Evolutionary conservation across 2,888 invertebrate species (phyloP), one percentile per base, ranked within the genome.

Genomic region (Amblyteles armatorius): DNA sequence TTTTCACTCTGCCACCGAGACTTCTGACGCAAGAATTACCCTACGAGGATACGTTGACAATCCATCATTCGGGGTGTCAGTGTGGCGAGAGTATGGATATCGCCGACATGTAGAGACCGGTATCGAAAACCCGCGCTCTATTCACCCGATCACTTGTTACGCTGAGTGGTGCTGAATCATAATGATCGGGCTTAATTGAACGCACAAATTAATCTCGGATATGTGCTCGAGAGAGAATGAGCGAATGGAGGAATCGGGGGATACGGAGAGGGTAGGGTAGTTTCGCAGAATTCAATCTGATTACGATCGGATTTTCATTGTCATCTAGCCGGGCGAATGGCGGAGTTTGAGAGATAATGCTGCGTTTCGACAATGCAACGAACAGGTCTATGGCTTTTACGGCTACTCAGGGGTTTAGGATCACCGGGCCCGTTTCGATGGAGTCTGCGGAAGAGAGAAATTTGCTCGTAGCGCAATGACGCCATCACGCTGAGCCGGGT

Each of bases 231-330:
- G 3, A 16, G 11, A n/a, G 22, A 26, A 73, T n/a, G 72, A 19
- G 11, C 55, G n/a, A 16, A 57, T 60, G 22, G 26, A 57, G 50
- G 60, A 26, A 44, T 40, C 44, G 3, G 7, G 57, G 0, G 44
- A 16, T 48, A 48, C 13, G 63, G 63, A 22, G 22, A 16, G 44
- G 16, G 16, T 16, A 16, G 11, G 36, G 19, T 52, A 29, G 5
- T 52, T 9, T 22, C 36, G 44, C n/a, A 22, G 44, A 73, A 44
- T 60, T 44, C 26, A 44, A 40, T 73, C 22, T 60, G 44, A 60
- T 73, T 57, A 60, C 55, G 11, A 72, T 60, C 73, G 60, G 73
- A 60, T 60, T 73, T 73, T 73, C 73, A 60, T 73, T 72, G 63
- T 63, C 63, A 63, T 63, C 63, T 63, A 33, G 63, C 63, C 63